Base-by-base conservation (phyloP, 92 coral and sea anemone genomes). In the Porites evermanni region DNA sequence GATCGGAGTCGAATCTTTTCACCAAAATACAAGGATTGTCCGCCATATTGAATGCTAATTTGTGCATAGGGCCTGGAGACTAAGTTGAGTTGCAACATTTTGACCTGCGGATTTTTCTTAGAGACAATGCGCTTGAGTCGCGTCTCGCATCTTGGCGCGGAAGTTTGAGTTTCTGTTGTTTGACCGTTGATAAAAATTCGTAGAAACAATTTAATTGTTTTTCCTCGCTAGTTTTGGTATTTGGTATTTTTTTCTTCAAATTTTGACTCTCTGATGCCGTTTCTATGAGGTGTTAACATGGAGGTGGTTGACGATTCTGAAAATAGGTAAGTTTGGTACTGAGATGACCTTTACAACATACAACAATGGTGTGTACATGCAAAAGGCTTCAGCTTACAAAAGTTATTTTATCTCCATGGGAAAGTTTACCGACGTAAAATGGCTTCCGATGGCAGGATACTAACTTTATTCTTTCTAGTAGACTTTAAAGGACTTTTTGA, bases 141-240 rank as follows among this genome's bases (percentile, higher is more conserved):
- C 80, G 75, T 67, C 54, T 59, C 61, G 47, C 64, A 64, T 72
- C 77, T 77, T 79, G 93, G 93, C 93, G 93, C 83, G 59, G 83
- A 89, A 87, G 67, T 90, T 90, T 86, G 88, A 90, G 64, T 90
- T 88, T 81, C 51, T 78, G 82, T 65, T 61, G 67, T 72, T 82
- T 60, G 80, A 83, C 87, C 80, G 87, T 83, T 73, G 17, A 24
- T 29, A 8, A 1, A 14, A 56, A 56, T 56, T 2, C 3, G 16
- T 56, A 11, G 16, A 56, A 56, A 14, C 13, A 56, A 11, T 56
- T 56, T 14, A 38, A 38, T 56, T 56, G 61, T 56, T 54, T 10
- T 56, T 1, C 16, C 61, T 11, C 61, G 61, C 61, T 8, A 10
- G 61, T 56, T 56, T 14, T 56, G 61, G 13, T 56, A 14, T 56